phyloP scores from a whole-genome alignment of 1,140 invertebrate genomes.

The Cyphomyrmex costatus region DNA sequence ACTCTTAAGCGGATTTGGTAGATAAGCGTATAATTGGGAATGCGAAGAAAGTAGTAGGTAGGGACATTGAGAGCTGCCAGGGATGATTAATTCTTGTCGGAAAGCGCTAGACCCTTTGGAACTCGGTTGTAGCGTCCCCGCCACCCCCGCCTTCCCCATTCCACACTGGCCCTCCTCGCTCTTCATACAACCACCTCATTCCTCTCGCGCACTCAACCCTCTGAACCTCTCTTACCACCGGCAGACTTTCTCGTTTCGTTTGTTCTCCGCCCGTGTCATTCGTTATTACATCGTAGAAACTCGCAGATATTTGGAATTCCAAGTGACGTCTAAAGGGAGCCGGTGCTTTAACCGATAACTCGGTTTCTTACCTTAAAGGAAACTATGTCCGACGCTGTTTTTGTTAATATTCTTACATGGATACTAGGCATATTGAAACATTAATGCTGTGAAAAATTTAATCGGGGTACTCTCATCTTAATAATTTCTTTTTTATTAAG shows the following conservation, averaged over 20 bases:
- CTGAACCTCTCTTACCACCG: slow-evolving; percentile 73
- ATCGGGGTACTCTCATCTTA: neutral
- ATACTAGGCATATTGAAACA: slow-evolving; percentile 32
- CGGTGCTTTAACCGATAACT: slow-evolving; percentile 72
- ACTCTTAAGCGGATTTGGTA: slow-evolving; percentile 73
- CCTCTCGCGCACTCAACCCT: slow-evolving; percentile 66
- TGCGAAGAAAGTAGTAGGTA: slow-evolving; percentile 82
- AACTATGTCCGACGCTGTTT: slow-evolving; percentile 54
- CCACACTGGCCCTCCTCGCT: slow-evolving; percentile 56
- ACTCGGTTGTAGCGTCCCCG: slow-evolving; percentile 79
- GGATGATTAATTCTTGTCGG: slow-evolving; percentile 83
- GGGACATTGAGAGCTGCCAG: slow-evolving; percentile 82
- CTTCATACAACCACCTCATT: slow-evolving; percentile 55
- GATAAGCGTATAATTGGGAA: slow-evolving; percentile 84
- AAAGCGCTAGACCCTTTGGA: slow-evolving; percentile 82
- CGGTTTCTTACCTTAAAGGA: slow-evolving; percentile 65
- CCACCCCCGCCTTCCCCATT: slow-evolving; percentile 67
- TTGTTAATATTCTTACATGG: slow-evolving; percentile 50
- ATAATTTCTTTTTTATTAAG: neutral
- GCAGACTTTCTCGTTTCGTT: slow-evolving; percentile 84
- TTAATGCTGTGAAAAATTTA: slow-evolving; percentile 29
- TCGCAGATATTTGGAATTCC: slow-evolving; percentile 86
- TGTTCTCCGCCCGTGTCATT: slow-evolving; percentile 84
- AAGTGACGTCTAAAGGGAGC: slow-evolving; percentile 81
- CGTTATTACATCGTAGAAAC: slow-evolving; percentile 86